These are phyloP conservation scores for Megalops cyprinoides DNA, from an alignment of 2,797 vertebrate species.

Conservation along the genomic window DNA sequence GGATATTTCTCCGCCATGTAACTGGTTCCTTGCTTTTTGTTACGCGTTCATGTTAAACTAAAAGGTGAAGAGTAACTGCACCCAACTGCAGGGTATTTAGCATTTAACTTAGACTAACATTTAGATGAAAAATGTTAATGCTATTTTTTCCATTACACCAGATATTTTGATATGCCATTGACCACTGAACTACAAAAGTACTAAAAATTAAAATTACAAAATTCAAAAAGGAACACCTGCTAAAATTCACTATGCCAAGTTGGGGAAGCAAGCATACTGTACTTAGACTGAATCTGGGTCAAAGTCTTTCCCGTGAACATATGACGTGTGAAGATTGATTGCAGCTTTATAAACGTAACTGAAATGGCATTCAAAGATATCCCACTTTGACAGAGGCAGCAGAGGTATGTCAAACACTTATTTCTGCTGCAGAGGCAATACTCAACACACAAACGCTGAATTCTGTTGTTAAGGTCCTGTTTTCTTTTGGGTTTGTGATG, in stretches of 20 bases:
- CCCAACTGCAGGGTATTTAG: too few relatives aligned
- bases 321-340: constrained; percentile 65
- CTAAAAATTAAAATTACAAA: neutral
- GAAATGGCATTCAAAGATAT: constrained; percentile 53
- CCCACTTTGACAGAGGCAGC: constrained; percentile 57
- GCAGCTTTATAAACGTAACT: constrained; percentile 75
- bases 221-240: neutral
- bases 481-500: constrained; percentile 29
- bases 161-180: neutral
- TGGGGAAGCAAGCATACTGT: neutral
- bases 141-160: too few relatives aligned
- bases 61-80: neutral
- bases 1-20: neutral
- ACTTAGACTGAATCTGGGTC: constrained; percentile 2
- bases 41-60: neutral
- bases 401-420: constrained; percentile 40
- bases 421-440: constrained; percentile 71
- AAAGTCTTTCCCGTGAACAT: constrained; percentile 64
- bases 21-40: neutral
- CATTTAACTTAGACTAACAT: neutral
- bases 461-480: constrained; percentile 32
- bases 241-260: neutral
- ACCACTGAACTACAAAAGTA: neutral
- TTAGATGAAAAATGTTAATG: too few relatives aligned
- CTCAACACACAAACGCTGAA: constrained; percentile 29